Conservation (phyloP, 2,797 vertebrate genomes). For the Phyllotis vaccarum region DNA sequence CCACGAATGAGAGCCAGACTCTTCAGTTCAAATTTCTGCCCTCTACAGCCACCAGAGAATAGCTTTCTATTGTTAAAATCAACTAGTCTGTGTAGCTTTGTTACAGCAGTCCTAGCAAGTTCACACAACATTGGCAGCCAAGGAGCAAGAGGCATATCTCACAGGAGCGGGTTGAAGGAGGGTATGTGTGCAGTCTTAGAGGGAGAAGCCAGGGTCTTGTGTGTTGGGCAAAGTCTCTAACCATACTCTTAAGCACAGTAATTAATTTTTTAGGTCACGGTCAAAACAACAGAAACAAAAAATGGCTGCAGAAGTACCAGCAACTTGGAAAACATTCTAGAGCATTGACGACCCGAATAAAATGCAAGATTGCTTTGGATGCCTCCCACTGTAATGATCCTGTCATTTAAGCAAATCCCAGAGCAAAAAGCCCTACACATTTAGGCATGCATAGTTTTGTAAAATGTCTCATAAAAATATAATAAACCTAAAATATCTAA, state of each 20-base stretch:
- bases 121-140: not conserved
- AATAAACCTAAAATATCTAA: not conserved
- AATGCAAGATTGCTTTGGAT: not conserved
- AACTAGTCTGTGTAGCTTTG: not conserved
- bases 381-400: not conserved
- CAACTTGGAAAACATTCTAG: not conserved
- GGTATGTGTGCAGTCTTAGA: too few species aligned
- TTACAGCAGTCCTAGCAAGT: not conserved
- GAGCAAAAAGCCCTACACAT: not conserved
- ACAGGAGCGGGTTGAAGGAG: not conserved
- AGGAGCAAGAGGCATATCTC: not conserved
- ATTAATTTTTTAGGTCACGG: not conserved
- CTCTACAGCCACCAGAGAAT: not conserved
- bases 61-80: not conserved
- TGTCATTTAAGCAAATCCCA: not conserved
- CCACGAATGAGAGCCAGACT: not conserved
- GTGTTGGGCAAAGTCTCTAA: not conserved
- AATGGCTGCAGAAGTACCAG: not conserved
- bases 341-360: not conserved
- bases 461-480: not conserved
- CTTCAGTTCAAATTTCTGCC: not conserved
- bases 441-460: not conserved
- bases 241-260: not conserved
- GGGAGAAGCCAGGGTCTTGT: not conserved
- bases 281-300: constrained; percentile 32